Base-by-base conservation (phyloP, 2,888 invertebrate species). In the Heterodera filipjevi region DNA sequence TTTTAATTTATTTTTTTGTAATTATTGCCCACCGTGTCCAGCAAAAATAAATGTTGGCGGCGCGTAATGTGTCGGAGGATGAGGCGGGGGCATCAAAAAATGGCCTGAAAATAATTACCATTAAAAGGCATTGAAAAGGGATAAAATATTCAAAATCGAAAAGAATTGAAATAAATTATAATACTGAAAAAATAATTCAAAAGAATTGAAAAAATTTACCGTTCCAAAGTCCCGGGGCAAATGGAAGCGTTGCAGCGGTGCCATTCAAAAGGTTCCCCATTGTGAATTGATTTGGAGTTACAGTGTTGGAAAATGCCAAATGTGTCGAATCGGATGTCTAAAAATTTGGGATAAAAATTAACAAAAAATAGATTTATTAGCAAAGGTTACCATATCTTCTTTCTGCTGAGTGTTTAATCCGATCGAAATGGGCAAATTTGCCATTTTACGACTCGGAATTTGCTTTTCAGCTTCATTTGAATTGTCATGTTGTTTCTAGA, bases 21-120 rank as follows among this genome's bases (percentile, higher is more conserved):
- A n/a, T 59, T 59, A 27, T n/a, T n/a, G 3, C 27, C 6, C 22
- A 68, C 68, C 68, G 6, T 68, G 68, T 5, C 68, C 68, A 16
- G 68, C 68, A 5, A 68, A 33, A 35, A 68, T 68, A 35, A 68
- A 68, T 35, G 32, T 32, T 35, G 68, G 68, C 33, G 68, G 16
- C 3, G 68, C 68, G 68, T 30, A 68, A 3, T 68, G 32, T 59
- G 59, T 27, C 10, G 59, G 59, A n/a, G 59, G 59, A 14, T 68
- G 32, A 22, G 59, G 6, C 2, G 59, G 59, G 22, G 59, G 59
- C 59, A 59, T 59, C 59, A 59, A 27, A 59, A 59, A 59, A 27
- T 59, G n/a, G 59, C 59, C 59, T 59, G 16, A 49, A 49, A 49
- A 49, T 16, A 49, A 49, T 49, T 49, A 49, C n/a, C n/a, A 39